Evolutionary conservation across 2,113 vertebrate species (phyloP), one percentile per base, ranked within the genome.

Genomic region (Nerophis lumbriciformis): DNA sequence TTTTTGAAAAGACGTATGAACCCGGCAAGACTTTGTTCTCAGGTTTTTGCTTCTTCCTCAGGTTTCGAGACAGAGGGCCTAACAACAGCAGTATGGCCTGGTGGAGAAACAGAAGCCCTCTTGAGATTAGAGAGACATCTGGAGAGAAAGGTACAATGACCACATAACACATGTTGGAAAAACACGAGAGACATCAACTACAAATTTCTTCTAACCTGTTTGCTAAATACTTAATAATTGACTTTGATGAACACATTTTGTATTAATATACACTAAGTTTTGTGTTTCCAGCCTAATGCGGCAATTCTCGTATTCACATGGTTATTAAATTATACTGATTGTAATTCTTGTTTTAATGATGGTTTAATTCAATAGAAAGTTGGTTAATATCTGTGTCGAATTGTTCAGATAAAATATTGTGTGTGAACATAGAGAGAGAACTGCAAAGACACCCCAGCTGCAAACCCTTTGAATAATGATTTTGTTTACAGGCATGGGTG

Each of bases 1-100:
- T 45, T 6, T 45, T 45, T 45, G 49, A 51, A 51, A 51, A 28
- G 4, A 19, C 21, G 16, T 6, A 21, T 12, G 7, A 12, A 21
- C 50, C 19, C 16, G 54, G 15, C 36, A 47, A 14, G 51, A 21
- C 48, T 57, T 8, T n/a, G 49, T n/a, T 57, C 6, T 37, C 42
- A 14, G 35, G 48, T 53, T 6, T 54, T 50, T 36, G 48, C 47
- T 14, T 65, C 19, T 16, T n/a, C 69, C 67, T 48, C 77, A 98
- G 96, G 95, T 67, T 98, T 98, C 85, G 94, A 98, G 77, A 97
- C 93, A 1, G 94, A 97, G 55, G 94, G 94, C 14, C 80, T 98
- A 62, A 78, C 86, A 71, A 92, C 93, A 69, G 94, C 94, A 13
- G 93, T 95, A 0, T 98, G 96, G 95, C 94, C 94, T 10, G 95